phyloP scores from a whole-genome alignment of 2,113 vertebrate species.

The Tyrannus savana region DNA sequence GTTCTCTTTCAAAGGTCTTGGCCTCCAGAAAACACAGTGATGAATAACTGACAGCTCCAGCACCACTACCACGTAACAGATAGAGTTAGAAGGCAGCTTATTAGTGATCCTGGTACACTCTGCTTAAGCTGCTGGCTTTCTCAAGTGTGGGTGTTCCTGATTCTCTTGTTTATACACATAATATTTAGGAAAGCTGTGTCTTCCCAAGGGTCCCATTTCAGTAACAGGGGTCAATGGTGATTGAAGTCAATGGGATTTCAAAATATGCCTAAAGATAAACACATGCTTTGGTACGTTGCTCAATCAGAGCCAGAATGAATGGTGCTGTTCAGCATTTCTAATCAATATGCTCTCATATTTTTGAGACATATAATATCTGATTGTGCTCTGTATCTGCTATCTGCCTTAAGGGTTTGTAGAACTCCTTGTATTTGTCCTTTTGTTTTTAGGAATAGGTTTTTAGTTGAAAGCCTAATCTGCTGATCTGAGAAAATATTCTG shows the following conservation, averaged over 20 bases:
- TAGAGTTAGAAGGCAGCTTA: background rate
- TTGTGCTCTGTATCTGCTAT: background rate
- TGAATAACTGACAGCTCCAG: background rate
- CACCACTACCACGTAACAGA: background rate
- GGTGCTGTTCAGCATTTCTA: background rate
- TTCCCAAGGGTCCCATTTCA: slow-evolving; percentile 53
- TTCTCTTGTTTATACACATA: slow-evolving; percentile 55
- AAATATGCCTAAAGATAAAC: slow-evolving; percentile 57
- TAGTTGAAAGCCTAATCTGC: background rate
- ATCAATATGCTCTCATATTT: background rate
- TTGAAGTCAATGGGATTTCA: slow-evolving; percentile 55
- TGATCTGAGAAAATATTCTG: slow-evolving; percentile 24
- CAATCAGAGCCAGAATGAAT: background rate
- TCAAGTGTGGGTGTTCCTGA: slow-evolving; percentile 37
- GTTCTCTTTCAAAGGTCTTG: background rate
- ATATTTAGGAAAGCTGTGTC: slow-evolving; percentile 60
- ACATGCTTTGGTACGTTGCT: slow-evolving; percentile 23
- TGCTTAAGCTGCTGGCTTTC: background rate
- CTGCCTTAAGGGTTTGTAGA: background rate
- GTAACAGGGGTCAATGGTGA: slow-evolving; percentile 48
- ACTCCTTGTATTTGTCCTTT: background rate
- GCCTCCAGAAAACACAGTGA: background rate
- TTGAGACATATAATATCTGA: background rate
- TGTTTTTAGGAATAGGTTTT: background rate
- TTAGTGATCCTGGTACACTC: background rate